Evolutionary conservation across 2,797 vertebrate genomes (phyloP), one percentile per base, ranked within the genome.

Genomic region (Thripadectes ignobilis): DNA sequence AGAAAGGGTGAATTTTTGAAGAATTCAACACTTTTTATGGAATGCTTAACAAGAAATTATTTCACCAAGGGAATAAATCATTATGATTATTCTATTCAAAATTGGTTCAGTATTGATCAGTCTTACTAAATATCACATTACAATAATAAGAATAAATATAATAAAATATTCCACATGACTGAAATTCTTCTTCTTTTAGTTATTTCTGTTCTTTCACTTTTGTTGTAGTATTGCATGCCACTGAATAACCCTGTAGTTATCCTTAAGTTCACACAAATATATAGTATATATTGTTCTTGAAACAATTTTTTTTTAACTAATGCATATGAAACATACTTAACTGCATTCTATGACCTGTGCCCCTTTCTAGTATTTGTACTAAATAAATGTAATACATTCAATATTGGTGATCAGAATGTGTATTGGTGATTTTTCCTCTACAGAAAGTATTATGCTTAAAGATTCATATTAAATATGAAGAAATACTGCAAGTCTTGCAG

Each of bases 351-450:
- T 4, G 4, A 48, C 22, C 29, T 43, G 9, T 34, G 27, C 4
- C 2, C 2, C 18, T 52, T 6, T 41, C 24, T 59, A 67, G 8
- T 41, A 32, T 72, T 72, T 86, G 5, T 45, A 57, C 9, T 52
- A 67, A 81, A 48, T 51, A 67, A 52, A 71, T 2, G 3, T 14
- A 51, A 41, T 34, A 2, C 4, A 22, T 45, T 61, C 8, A 26
- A 0, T 66, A 36, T 6, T 32, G 17, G n/a, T 67, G 13, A n/a
- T 41, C 11, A 77, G 19, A 92, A 55, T 3, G 24, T 14, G 4
- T 2, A 4, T 10, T 2, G 1, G 9, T 23, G 6, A 7, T 9
- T 32, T 34, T 58, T 49, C 5, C 30, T 27, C 46, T 69, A 34
- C 5, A 34, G 26, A 24, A 30, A 34, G 2, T 38, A 17, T 34